A percentile compares a stretch with the other conserved stretches of the same genome.
Conservation (phyloP, 2,797 vertebrate species). For the Argentina silus region DNA sequence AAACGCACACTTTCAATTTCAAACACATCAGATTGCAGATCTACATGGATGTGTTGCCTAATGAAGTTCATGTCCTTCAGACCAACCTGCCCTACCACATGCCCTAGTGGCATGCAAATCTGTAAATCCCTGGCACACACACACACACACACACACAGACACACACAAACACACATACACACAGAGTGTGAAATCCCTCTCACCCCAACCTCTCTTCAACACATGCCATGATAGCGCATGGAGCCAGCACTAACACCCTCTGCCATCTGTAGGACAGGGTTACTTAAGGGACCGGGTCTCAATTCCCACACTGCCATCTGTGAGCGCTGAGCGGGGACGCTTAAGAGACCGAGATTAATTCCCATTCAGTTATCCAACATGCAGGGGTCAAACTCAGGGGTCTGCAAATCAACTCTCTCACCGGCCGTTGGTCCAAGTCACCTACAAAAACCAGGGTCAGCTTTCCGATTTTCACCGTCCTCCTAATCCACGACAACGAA, state of each 20-base stretch:
- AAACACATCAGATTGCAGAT: constrained; percentile 22
- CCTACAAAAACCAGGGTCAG: no score
- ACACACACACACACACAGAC: constrained; percentile 16
- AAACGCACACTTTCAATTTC: not conserved
- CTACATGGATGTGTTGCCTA: constrained; percentile 24
- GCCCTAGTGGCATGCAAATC: constrained; percentile 26
- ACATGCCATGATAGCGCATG: constrained; percentile 49
- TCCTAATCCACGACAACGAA: no score
- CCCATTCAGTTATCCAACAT: constrained; percentile 18
- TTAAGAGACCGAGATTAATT: constrained; percentile 20
- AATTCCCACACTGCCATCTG: constrained; percentile 57
- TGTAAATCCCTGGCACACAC: constrained; percentile 37
- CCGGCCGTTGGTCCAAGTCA: no score
- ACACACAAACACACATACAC: constrained; percentile 15
- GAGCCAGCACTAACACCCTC: constrained; percentile 44
- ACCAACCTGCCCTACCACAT: constrained; percentile 12
- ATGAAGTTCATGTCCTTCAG: constrained; percentile 35
- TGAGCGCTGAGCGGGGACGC: constrained; percentile 7
- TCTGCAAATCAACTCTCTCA: no score
- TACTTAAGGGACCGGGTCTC: constrained; percentile 46
- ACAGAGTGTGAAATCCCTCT: constrained; percentile 30
- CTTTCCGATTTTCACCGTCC: no score
- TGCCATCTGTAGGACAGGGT: constrained; percentile 59
- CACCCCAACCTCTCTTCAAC: constrained; percentile 23
- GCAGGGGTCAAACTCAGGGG: constrained; percentile 20